Conservation (phyloP, 2,113 vertebrate genomes). For the Dissostichus mawsoni region DNA sequence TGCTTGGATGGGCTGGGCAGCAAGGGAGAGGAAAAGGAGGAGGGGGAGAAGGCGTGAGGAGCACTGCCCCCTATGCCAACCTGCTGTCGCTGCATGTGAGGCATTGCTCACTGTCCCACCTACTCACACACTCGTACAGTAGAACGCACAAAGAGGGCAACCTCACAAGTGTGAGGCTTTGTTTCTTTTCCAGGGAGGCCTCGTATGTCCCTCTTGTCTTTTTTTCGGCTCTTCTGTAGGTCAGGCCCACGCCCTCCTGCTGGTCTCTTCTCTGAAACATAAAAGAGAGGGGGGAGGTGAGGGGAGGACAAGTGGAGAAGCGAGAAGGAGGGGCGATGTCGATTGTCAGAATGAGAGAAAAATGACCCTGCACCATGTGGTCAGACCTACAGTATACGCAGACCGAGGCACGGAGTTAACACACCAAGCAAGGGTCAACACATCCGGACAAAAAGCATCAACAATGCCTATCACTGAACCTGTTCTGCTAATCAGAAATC, state of each 20-base stretch:
- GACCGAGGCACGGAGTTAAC: conserved; percentile 45
- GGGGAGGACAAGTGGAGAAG: conserved; percentile 7
- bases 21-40: conserved; percentile 65
- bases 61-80: conserved; percentile 82
- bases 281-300: conserved; percentile 40
- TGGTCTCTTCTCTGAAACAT: conserved; percentile 70
- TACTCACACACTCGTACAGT: conserved; percentile 67
- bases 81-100: conserved; percentile 82
- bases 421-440: conserved; percentile 37
- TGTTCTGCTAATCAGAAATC: conserved; percentile 21
- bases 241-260: conserved; percentile 77
- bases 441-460: background rate
- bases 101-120: conserved; percentile 86
- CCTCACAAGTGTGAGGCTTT: conserved; percentile 50
- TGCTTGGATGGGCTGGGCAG: conserved; percentile 69
- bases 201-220: conserved; percentile 20
- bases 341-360: conserved; percentile 78
- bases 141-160: conserved; percentile 56
- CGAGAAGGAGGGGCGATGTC: conserved; percentile 55
- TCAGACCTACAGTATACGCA: conserved; percentile 48
- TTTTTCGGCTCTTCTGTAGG: conserved; percentile 37
- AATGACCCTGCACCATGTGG: conserved; percentile 74
- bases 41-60: conserved; percentile 66
- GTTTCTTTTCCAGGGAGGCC: conserved; percentile 20
- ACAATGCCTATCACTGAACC: conserved; percentile 21